Base-by-base conservation (phyloP, 1,140 invertebrate genomes). In the Lordiphosa clarofinis region DNA sequence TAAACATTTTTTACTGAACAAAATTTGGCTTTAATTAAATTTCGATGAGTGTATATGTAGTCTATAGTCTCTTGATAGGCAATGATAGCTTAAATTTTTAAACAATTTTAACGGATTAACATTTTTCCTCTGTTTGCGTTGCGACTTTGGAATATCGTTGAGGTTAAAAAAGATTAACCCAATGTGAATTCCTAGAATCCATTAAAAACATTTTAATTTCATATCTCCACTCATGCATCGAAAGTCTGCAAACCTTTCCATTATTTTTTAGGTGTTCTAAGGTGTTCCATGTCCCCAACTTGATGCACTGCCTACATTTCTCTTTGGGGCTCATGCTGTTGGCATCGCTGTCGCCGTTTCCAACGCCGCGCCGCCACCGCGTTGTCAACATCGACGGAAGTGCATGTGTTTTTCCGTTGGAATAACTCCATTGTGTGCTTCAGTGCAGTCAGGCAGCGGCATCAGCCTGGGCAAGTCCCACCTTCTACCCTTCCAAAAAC, bases 321-420 rank as follows among this genome's bases (percentile, higher is more conserved):
- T 46, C 43, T 31, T 21, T 21, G 31, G 43, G 43, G 43, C 21
- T 46, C 11, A 46, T 46, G 43, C 43, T 28, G 43, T 46, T 46
- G 43, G 43, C 43, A 46, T 46, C 7, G 24, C 43, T 28, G 43
- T 31, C 43, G 24, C 43, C 11, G 43, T 39, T 13, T 15, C 12
- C 15, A 8, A 6, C 38, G 38, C 12, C 4, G 1, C 12, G 12
- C 11, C 11, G 21, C 24, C 7, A 28, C 65, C 65, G 70, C 37
- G 76, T 42, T 69, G 66, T 76, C 78, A 75, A 69, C 76, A 69
- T 65, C 78, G 72, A 56, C 78, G 78, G 76, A 82, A 82, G 76
- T 82, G 76, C 76, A 82, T 82, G 78, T 78, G 78, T 82, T 82
- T 82, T 82, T 82, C 78, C 78, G 78, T 84, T 84, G 78, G 79